A percentile compares a stretch with the other conserved stretches of the same genome.
Evolutionary conservation across 2,113 vertebrate species (phyloP).

Genomic region (Abramis brama): DNA sequence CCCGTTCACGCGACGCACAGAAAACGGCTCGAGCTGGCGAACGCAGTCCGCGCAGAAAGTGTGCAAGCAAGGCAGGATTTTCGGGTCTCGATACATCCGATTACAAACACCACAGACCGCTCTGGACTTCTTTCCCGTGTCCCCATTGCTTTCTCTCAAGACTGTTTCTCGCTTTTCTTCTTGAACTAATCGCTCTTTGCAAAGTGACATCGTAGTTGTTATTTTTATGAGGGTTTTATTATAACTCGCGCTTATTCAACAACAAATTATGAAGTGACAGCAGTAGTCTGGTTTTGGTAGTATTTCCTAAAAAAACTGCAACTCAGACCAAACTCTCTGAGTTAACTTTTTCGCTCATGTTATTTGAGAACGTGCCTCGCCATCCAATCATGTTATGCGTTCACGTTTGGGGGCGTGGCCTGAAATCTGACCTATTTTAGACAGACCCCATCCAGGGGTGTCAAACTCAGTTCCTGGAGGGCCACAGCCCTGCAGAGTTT

Average conservation of each 20-base stretch:
- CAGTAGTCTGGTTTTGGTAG: background rate
- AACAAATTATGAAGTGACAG: too few relatives aligned
- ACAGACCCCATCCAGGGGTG: slow-evolving; percentile 55
- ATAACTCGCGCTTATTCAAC: background rate
- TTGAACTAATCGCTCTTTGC: slow-evolving; percentile 1
- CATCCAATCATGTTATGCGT: slow-evolving; percentile 38
- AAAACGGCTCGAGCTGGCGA: slow-evolving; percentile 78
- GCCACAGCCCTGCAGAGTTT: too few relatives aligned
- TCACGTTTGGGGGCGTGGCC: slow-evolving; percentile 33
- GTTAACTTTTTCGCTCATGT: slow-evolving; percentile 8
- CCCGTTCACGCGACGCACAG: slow-evolving; percentile 55
- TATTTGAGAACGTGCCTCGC: slow-evolving; percentile 21
- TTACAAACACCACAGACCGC: slow-evolving; percentile 79
- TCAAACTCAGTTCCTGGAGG: too few relatives aligned
- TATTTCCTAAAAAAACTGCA: background rate
- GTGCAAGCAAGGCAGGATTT: slow-evolving; percentile 87
- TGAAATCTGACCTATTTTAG: background rate
- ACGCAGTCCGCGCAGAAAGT: slow-evolving; percentile 86
- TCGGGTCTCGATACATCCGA: slow-evolving; percentile 78
- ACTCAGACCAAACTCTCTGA: background rate
- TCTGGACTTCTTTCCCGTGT: slow-evolving; percentile 56
- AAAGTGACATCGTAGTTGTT: slow-evolving; percentile 18
- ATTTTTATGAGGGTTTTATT: background rate
- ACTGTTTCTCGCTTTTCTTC: background rate
- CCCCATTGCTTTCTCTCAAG: background rate